Percentiles rank a stretch among this genome's conserved stretches.
These are phyloP conservation scores for Alosa alosa DNA, from an alignment of 2,113 vertebrate genomes.

Conservation along the genomic window DNA sequence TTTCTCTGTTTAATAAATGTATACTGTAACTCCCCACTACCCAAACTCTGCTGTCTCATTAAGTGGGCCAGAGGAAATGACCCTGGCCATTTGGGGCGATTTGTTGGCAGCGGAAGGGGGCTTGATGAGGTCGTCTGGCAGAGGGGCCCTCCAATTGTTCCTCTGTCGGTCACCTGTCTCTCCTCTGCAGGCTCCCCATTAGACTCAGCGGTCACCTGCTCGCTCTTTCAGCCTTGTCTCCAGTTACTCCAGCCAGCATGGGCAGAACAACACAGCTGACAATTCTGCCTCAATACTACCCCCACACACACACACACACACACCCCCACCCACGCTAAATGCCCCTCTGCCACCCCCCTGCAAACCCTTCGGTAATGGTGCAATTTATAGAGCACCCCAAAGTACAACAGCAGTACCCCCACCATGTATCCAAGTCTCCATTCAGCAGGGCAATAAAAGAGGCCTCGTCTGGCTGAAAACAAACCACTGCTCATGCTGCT, in stretches of 20 bases:
- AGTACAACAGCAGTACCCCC: background rate
- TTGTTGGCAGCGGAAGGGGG: background rate
- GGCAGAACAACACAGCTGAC: background rate
- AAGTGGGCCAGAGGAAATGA: background rate
- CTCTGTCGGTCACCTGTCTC: background rate
- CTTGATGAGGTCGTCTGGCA: background rate
- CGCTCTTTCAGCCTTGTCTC: background rate
- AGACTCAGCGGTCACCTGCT: background rate
- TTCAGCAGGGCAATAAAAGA: background rate
- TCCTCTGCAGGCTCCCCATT: too few species aligned
- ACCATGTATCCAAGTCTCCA: background rate
- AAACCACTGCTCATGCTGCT: background rate
- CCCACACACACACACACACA: too few species aligned
- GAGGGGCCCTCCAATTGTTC: background rate
- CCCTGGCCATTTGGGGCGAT: background rate
- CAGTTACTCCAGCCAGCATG: background rate
- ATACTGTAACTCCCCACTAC: background rate
- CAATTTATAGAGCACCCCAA: background rate
- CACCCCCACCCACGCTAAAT: too few species aligned
- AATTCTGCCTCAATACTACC: too few species aligned
- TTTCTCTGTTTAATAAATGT: background rate
- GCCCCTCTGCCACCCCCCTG: too few species aligned
- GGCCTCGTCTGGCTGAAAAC: background rate
- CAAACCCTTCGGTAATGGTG: too few species aligned
- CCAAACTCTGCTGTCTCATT: background rate